Base-by-base conservation (phyloP, 2,888 invertebrate species). In the Polydesmus complanatus region DNA sequence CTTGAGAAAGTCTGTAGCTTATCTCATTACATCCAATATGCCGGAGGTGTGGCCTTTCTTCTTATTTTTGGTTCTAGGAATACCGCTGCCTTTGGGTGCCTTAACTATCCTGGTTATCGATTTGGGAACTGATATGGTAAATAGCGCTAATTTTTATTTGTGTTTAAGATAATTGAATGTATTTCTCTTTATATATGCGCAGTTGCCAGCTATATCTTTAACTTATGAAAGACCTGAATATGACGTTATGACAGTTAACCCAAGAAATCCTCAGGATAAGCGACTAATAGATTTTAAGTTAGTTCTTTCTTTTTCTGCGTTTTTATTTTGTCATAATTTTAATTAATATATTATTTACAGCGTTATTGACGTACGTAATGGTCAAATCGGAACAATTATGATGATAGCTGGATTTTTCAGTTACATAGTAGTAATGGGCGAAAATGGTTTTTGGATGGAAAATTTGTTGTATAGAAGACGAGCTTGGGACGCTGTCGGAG, bases 71-170 rank as follows among this genome's bases (percentile, higher is more conserved):
- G 62, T 75, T 19, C 63, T 73, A 23, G 74, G 75, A 65, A 71
- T 78, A 65, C 77, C 77, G 11, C 70, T 78, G 56, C 77, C 77
- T 3, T 70, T 77, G 56, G 76, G 76, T 65, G 74, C 76, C 63
- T 74, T 78, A 66, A 76, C 77, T 58, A 77, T 77, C 65, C 69
- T 77, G 60, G 74, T 76, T 70, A 77, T 78, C 65, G 77, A 78
- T 67, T 66, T 78, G 67, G 77, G 77, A 66, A 78, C 77, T 54
- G 77, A 78, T 70, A 71, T 77, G 73, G 75, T 73, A 55, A 61
- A 64, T 60, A 18, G 11, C 3, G 8, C 5, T 47, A 37, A 14
- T 58, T 19, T 49, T 0, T 1, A 14, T 22, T 49, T 21, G 22
- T 37, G 1, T 49, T 23, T 22, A 56, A 22, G 18, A 26, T 54